Base-by-base conservation (phyloP, 1,140 invertebrate genomes). In the Drosophila navojoa region DNA sequence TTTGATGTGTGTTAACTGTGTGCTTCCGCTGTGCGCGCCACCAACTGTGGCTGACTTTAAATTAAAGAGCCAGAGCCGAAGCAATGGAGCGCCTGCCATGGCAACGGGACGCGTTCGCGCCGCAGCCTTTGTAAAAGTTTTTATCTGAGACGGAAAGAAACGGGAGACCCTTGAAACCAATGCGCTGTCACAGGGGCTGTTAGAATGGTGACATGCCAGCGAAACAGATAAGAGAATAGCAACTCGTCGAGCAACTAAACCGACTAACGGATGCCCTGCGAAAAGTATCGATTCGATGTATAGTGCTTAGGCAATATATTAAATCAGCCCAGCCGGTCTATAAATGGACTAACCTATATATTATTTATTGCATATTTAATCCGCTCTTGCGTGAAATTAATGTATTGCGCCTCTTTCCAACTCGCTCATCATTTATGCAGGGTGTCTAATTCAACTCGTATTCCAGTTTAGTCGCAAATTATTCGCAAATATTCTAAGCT, bases 121-220 rank as follows among this genome's bases (percentile, higher is more conserved):
- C 45, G 57, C 10, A 35, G 42, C 69, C 75, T 68, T 69, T 71
- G 50, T 62, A 53, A 79, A 81, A 78, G 74, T 86, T 86, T 81
- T 70, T 76, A 86, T 73, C 72, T 72, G 72, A 87, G 79, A 73
- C 82, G 81, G 81, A 86, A 82, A 76, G 49, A 67, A 38, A 38
- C 35, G 35, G 64, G 63, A 85, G 77, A 82, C 44, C 54, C 60
- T 47, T 27, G 15, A 71, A 64, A 49, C 63, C 54, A 67, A 45
- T 59, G 47, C 53, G 19, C 15, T 13, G 50, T 16, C 66, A 61
- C 54, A 27, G 45, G 13, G 16, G 25, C 49, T 35, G 52, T 19
- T 16, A 38, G 19, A 44, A 44, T 42, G 29, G 25, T 35, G 42
- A 40, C 5, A 32, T 16, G 15, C 29, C 40, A 42, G 11, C 35